Evolutionary conservation across 2,113 vertebrate genomes (phyloP).

Genomic region (Lonchura striata): DNA sequence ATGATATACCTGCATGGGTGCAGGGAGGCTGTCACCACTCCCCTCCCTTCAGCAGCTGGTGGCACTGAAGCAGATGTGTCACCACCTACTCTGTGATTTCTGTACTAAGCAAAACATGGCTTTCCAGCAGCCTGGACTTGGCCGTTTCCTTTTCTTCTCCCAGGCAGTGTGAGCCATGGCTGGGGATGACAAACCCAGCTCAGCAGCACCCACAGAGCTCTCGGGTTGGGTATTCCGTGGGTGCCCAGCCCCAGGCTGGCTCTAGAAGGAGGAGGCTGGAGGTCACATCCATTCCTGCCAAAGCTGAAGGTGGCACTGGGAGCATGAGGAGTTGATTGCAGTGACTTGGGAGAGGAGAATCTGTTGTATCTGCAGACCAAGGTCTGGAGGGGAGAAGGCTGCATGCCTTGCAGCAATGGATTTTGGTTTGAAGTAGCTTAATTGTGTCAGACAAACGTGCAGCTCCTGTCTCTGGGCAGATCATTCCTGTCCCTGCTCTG

Average conservation of each 20-base stretch:
- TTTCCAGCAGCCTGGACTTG: background rate
- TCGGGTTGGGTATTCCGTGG: accelerated
- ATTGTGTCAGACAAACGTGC: background rate
- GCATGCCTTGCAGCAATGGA: background rate
- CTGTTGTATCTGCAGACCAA: background rate
- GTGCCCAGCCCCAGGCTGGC: background rate
- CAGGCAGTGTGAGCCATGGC: background rate
- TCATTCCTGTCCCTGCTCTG: background rate
- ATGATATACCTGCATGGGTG: accelerated
- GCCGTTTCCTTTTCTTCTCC: background rate
- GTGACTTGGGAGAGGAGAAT: background rate
- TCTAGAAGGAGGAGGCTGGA: background rate
- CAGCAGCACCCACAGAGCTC: accelerated
- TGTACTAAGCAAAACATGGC: background rate
- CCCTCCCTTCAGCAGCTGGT: background rate
- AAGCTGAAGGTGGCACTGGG: background rate
- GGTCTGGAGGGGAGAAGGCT: background rate
- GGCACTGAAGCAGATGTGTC: background rate
- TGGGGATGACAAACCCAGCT: background rate
- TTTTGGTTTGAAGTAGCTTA: background rate
- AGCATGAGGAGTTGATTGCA: background rate
- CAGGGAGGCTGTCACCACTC: background rate
- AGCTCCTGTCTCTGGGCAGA: background rate
- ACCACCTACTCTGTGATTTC: background rate
- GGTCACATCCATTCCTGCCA: background rate